These are phyloP conservation scores for Himalopsyche phryganea DNA, from an alignment of 1,140 invertebrate species.

Conservation along the genomic window DNA sequence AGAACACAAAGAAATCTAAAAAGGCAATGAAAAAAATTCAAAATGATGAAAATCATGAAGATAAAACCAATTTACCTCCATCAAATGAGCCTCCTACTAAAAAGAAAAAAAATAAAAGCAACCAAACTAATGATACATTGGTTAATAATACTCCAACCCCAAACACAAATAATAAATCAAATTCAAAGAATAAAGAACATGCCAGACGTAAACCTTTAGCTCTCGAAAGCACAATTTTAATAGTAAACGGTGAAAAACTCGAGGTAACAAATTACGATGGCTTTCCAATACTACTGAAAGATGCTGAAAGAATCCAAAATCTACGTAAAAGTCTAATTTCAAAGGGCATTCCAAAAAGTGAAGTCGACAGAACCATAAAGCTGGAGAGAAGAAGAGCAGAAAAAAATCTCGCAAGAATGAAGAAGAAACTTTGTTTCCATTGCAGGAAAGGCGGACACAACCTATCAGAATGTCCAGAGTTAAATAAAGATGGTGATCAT, in stretches of 20 bases:
- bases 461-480: conserved; percentile 74
- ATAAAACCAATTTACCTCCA: background rate
- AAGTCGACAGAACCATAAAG: conserved; percentile 64
- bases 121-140: no score
- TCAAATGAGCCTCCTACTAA: background rate
- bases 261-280: conserved; percentile 64
- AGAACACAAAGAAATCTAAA: background rate
- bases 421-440: conserved; percentile 74
- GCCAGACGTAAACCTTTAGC: conserved; percentile 51
- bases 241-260: conserved; percentile 62
- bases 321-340: conserved; percentile 61
- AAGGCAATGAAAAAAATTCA: background rate
- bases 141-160: no score
- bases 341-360: conserved; percentile 65
- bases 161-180: background rate
- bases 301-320: conserved; percentile 62
- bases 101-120: conserved; percentile 12
- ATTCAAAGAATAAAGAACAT: conserved; percentile 36
- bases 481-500: conserved; percentile 40
- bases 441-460: conserved; percentile 76
- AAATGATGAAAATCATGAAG: background rate
- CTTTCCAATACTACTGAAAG: conserved; percentile 67
- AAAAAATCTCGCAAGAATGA: conserved; percentile 63
- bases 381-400: conserved; percentile 68
- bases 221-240: conserved; percentile 50